These are phyloP conservation scores for Ganaspis brasiliensis DNA, from an alignment of 2,888 invertebrate genomes.

Conservation along the genomic window DNA sequence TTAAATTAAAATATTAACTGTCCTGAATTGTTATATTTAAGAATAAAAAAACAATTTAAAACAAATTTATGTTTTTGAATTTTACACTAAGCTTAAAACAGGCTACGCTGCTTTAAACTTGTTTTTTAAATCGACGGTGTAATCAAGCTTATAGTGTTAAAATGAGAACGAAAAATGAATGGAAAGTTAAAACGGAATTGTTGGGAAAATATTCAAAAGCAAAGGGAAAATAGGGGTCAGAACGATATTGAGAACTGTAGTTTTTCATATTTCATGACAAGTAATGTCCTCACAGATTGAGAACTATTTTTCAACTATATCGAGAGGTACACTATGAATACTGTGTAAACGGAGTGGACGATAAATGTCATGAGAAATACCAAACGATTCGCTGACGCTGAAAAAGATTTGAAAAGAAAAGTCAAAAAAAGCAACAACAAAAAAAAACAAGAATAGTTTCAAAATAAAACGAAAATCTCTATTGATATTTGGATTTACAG, in stretches of 20 bases:
- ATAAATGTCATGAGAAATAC: slow-evolving; percentile 4
- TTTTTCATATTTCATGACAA: slow-evolving; percentile 18
- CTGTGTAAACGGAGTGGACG: not conserved
- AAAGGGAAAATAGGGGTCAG: not conserved
- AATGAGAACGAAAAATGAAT: too few relatives aligned
- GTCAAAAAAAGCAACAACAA: not conserved
- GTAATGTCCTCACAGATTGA: not conserved
- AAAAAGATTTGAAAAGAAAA: not conserved
- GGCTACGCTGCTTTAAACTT: too few relatives aligned
- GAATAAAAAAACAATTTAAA: too few relatives aligned
- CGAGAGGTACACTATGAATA: not conserved
- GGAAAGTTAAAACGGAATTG: not conserved
- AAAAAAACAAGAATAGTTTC: too few relatives aligned
- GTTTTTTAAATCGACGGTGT: too few relatives aligned
- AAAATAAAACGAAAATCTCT: not conserved
- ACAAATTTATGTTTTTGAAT: too few relatives aligned
- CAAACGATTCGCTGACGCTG: not conserved
- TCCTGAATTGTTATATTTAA: too few relatives aligned
- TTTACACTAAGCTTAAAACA: too few relatives aligned
- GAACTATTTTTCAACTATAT: slow-evolving; percentile 24
- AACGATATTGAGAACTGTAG: slow-evolving; percentile 4
- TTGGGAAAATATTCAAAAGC: not conserved
- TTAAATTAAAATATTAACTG: too few relatives aligned
- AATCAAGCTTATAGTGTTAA: too few relatives aligned
- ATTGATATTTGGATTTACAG: too few relatives aligned